Base-by-base conservation (phyloP, 2,113 vertebrate species). In the Sapayoa aenigma region DNA sequence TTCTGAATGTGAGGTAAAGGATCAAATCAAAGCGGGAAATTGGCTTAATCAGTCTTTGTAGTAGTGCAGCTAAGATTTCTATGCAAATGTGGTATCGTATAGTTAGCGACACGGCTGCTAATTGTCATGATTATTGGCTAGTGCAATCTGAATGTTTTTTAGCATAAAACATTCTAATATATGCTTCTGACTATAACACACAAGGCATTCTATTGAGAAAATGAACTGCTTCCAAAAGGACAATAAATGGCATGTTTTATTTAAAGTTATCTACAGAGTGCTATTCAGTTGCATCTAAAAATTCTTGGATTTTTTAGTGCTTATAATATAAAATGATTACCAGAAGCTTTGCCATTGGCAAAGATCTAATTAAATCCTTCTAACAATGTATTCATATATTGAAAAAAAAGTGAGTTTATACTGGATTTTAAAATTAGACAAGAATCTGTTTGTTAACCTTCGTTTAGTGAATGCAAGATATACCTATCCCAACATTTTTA, bases 61-160 rank as follows among this genome's bases (percentile, higher is more conserved):
- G 20, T 79, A 77, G 23, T 58, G 24, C 84, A 95, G 42, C 50
- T 81, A 96, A 89, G 33, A 88, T 89, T 94, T 85, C 21, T 72
- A 78, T 91, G 84, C 13, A 95, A 84, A 84, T 87, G 52, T 42
- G 6, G 21, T 56, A 12, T 73, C 72, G 74, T 69, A 58, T 47
- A 96, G 95, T 96, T 96, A 94, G 17, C 33, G 80, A 89, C n/a
- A 56, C 86, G 73, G 20, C 67, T 72, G 55, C 73, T 96, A 96
- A 97, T 95, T 90, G 41, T 89, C 87, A 56, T 90, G 73, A 89
- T 94, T 94, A 95, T 76, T 96, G 77, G 52, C 94, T 97, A 49
- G 33, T 80, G 63, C 25, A 62, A 75, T 81, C 84, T 86, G 65
- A 31, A 68, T 73, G 11, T 25, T 85, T 46, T 73, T 39, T 62